phyloP scores from a whole-genome alignment of 2,797 vertebrate species.

The Mastacembelus armatus region DNA sequence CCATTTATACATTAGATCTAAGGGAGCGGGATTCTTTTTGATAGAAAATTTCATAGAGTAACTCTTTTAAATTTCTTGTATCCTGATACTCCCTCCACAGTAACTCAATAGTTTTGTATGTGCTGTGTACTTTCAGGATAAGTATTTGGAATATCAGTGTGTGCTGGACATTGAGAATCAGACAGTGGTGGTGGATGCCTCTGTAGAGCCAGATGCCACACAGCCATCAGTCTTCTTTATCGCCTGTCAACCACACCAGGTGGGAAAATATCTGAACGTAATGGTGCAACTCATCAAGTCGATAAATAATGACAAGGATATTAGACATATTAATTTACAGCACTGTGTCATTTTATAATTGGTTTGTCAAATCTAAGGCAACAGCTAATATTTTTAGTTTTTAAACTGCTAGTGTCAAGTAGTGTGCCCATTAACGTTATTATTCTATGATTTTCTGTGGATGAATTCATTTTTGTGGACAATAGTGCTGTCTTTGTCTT shows the following conservation, averaged over 20 bases:
- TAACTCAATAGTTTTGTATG: too few relatives aligned
- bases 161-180: conserved; percentile 89
- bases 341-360: background rate
- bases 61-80: too few relatives aligned
- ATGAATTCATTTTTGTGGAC: too few relatives aligned
- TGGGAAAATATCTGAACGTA: conserved; percentile 57
- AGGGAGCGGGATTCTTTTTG: background rate
- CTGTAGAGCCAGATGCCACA: conserved; percentile 83
- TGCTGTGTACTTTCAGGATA: conserved; percentile 80
- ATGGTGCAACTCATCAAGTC: background rate
- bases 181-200: conserved; percentile 87
- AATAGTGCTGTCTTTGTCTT: too few relatives aligned
- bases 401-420: too few relatives aligned
- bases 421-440: too few relatives aligned
- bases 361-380: background rate
- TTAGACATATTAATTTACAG: background rate
- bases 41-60: too few relatives aligned
- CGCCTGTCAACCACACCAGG: conserved; percentile 91
- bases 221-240: conserved; percentile 85
- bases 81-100: too few relatives aligned
- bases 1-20: background rate
- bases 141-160: conserved; percentile 89
- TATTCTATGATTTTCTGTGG: too few relatives aligned
- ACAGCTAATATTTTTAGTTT: too few relatives aligned
- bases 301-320: background rate